Evolutionary conservation across 2,797 vertebrate genomes (phyloP).

Genomic region (Falco novaeseelandiae): DNA sequence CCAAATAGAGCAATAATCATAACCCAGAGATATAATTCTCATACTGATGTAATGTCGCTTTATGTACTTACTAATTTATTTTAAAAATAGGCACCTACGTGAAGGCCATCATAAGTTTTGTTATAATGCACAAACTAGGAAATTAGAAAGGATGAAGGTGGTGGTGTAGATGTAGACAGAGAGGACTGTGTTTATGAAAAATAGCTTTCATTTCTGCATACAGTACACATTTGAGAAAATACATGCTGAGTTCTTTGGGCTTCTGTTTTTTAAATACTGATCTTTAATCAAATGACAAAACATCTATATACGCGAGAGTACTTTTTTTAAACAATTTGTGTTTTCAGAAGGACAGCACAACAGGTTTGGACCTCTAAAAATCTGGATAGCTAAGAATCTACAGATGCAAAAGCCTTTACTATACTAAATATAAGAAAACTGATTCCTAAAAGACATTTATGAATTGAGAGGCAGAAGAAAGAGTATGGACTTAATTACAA

Average conservation of each 20-base stretch:
- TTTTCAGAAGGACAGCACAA: not conserved
- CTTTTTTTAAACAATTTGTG: not conserved
- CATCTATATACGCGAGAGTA: not conserved
- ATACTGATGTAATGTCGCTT: not conserved
- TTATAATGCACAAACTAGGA: not conserved
- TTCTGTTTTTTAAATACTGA: not conserved
- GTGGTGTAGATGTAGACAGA: not conserved
- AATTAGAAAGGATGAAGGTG: not conserved
- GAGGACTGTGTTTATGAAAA: not conserved
- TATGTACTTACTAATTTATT: not conserved
- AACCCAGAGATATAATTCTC: not conserved
- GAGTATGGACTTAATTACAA: not conserved
- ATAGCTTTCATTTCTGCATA: not conserved
- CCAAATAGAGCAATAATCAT: not conserved
- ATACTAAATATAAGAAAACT: not conserved
- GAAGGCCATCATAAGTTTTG: not conserved
- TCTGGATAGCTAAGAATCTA: not conserved
- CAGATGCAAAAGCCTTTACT: not conserved
- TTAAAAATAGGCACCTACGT: not conserved
- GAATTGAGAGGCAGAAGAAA: not conserved
- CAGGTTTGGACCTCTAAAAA: not conserved
- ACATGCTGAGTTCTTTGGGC: not conserved
- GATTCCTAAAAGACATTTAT: not conserved
- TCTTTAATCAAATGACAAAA: not conserved
- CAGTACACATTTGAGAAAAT: not conserved